phyloP scores from a whole-genome alignment of 2,113 vertebrate species.

The Crotophaga sulcirostris region DNA sequence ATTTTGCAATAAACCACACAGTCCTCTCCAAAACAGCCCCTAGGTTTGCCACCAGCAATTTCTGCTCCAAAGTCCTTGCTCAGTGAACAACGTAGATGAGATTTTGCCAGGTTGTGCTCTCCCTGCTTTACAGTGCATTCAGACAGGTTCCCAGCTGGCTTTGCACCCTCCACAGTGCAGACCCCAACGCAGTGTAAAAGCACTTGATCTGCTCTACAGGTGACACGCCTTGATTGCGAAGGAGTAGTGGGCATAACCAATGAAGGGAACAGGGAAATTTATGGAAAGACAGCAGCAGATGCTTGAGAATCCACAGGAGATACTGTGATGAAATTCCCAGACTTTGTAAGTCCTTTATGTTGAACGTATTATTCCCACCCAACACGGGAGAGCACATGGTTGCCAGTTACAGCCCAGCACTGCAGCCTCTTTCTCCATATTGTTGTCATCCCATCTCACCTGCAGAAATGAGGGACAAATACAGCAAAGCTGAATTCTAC shows the following conservation, averaged over 20 bases:
- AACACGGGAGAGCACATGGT: background rate
- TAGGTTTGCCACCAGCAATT: background rate
- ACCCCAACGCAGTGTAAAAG: accelerated
- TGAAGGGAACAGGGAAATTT: background rate
- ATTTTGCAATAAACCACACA: background rate
- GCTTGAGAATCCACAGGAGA: background rate
- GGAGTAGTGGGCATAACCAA: background rate
- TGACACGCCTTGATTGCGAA: background rate
- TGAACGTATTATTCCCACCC: background rate
- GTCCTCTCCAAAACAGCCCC: background rate
- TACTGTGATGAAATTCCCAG: background rate
- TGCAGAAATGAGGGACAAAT: background rate
- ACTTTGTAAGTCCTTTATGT: background rate
- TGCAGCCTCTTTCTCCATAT: background rate
- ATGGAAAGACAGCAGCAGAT: background rate
- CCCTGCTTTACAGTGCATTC: background rate
- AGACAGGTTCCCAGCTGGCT: background rate
- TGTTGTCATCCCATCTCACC: background rate
- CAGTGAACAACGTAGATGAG: background rate
- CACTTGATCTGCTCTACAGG: background rate
- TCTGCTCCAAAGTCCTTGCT: background rate
- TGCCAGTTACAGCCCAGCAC: background rate
- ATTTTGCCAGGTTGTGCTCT: background rate
- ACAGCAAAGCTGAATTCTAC: background rate
- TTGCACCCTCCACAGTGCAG: background rate